Conservation (phyloP, 2,888 invertebrate species). For the Lasioglossum marginatum region DNA sequence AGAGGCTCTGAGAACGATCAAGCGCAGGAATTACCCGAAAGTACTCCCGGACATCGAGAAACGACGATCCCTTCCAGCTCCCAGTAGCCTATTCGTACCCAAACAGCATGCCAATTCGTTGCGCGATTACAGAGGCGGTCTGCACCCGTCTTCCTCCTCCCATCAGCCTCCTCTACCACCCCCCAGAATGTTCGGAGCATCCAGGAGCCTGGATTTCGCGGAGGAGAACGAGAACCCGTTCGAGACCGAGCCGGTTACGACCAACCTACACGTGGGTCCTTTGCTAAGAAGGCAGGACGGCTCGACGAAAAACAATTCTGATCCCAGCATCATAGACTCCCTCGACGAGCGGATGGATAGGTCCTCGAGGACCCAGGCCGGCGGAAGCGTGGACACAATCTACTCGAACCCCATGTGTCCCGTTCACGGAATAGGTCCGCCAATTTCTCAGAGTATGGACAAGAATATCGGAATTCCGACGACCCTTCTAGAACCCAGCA, state of each 20-base stretch:
- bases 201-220: slow-evolving; percentile 76
- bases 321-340: slow-evolving; percentile 77
- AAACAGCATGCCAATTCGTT: slow-evolving; percentile 74
- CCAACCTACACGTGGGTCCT: slow-evolving; percentile 81
- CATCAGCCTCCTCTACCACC: slow-evolving; percentile 88
- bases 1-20: slow-evolving; percentile 90
- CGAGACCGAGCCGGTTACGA: slow-evolving; percentile 76
- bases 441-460: slow-evolving; percentile 68
- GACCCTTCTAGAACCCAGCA: slow-evolving; percentile 52
- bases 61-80: slow-evolving; percentile 80
- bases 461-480: slow-evolving; percentile 69
- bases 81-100: slow-evolving; percentile 73
- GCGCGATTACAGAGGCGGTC: slow-evolving; percentile 71
- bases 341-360: slow-evolving; percentile 66
- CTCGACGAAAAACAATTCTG: slow-evolving; percentile 73
- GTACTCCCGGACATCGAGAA: slow-evolving; percentile 91
- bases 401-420: slow-evolving; percentile 75
- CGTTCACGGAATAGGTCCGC: slow-evolving; percentile 68
- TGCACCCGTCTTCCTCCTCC: slow-evolving; percentile 45
- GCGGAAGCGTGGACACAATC: slow-evolving; percentile 69
- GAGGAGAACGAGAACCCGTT: slow-evolving; percentile 77
- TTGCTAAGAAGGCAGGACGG: slow-evolving; percentile 76
- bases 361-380: slow-evolving; percentile 27
- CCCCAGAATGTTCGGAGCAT: slow-evolving; percentile 87
- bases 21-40: slow-evolving; percentile 93